phyloP scores from a whole-genome alignment of 2,113 vertebrate species.

The Myotis davidii region DNA sequence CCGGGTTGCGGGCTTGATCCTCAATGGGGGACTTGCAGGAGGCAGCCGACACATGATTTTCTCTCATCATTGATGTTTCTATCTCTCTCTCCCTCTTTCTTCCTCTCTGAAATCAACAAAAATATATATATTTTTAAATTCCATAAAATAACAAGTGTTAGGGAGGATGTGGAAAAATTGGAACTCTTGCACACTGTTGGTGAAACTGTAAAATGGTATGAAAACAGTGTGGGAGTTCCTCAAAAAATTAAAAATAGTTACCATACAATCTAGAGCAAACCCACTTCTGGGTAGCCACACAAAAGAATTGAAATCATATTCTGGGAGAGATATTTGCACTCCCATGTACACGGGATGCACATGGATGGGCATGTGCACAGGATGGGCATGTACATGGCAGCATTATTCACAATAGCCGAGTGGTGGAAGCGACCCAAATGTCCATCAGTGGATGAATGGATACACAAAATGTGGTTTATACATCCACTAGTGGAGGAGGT shows the following conservation, averaged over 20 bases:
- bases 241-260: not conserved
- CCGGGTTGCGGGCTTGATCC: no score
- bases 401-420: not conserved
- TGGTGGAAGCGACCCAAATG: not conserved
- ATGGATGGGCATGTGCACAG: no score
- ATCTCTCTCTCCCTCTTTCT: no score
- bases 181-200: not conserved
- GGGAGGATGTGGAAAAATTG: not conserved
- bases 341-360: not conserved
- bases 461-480: not conserved
- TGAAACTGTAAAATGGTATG: not conserved
- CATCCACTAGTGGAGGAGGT: no score
- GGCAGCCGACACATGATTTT: no score
- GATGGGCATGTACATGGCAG: not conserved
- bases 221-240: not conserved
- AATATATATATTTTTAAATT: not conserved
- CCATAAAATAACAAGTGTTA: not conserved
- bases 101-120: no score
- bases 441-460: not conserved
- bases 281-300: not conserved
- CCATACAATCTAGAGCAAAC: not conserved
- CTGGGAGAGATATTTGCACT: not conserved
- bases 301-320: not conserved
- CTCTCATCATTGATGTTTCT: no score
- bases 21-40: no score